Percentiles rank a stretch among this genome's conserved stretches.
phyloP scores from a whole-genome alignment of 2,888 invertebrate genomes.

The Meloe dianella region DNA sequence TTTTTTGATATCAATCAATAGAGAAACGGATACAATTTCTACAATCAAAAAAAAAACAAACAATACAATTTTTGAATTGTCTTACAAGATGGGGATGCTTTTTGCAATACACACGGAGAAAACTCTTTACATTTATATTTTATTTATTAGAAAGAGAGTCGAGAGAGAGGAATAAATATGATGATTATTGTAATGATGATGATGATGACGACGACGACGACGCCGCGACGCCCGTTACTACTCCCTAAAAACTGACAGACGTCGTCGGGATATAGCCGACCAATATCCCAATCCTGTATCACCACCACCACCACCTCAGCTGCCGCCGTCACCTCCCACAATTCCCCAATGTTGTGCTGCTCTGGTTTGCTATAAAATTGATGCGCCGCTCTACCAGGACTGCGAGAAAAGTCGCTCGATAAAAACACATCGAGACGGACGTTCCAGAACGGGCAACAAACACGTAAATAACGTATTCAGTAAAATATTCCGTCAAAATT shows the following conservation, averaged over 20 bases:
- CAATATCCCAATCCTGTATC: conserved; percentile 7
- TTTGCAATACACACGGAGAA: neutral
- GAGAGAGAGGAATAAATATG: neutral
- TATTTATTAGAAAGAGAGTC: neutral
- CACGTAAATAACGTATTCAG: too few species aligned
- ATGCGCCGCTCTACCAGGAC: neutral
- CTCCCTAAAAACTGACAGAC: conserved; percentile 8
- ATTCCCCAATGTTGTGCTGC: conserved; percentile 17
- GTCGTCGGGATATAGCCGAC: conserved; percentile 4
- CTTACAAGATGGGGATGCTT: neutral
- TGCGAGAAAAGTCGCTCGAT: neutral
- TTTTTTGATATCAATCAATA: conserved; percentile 2
- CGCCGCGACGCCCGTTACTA: conserved; percentile 7
- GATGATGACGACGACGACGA: conserved; percentile 2
- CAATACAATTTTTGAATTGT: neutral
- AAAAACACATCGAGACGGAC: too few species aligned
- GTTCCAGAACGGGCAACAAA: too few species aligned
- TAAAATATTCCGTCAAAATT: too few species aligned
- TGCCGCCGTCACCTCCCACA: conserved; percentile 29
- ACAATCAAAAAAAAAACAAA: too few species aligned
- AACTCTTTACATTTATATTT: neutral
- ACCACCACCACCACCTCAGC: neutral
- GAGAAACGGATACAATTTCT: neutral
- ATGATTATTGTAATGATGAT: neutral
- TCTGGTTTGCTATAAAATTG: neutral